phyloP scores from a whole-genome alignment of 1,140 invertebrate species.

The Danaus plexippus region DNA sequence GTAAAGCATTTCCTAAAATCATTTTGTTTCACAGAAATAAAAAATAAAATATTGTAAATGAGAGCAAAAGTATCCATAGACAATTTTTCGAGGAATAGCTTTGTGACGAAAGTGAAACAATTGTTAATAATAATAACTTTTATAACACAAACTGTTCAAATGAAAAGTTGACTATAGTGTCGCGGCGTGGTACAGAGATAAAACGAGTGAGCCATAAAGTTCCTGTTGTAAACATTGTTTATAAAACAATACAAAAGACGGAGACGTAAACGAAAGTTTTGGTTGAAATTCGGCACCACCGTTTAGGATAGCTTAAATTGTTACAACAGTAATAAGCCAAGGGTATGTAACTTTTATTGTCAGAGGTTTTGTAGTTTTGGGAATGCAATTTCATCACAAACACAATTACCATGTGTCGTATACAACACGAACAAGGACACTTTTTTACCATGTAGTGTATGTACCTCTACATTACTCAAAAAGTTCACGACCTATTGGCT shows the following conservation, averaged over 20 bases:
- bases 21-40: conserved; percentile 28
- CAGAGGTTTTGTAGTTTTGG: conserved; percentile 46
- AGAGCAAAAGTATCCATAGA: conserved; percentile 37
- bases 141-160: conserved; percentile 47
- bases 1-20: conserved; percentile 33
- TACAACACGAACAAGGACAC: conserved; percentile 16
- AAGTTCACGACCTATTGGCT: conserved; percentile 14
- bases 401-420: conserved; percentile 36
- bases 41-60: conserved; percentile 26
- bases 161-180: conserved; percentile 44
- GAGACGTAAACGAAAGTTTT: conserved; percentile 59
- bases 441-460: conserved; percentile 14
- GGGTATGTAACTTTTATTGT: conserved; percentile 63
- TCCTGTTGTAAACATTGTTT: conserved; percentile 65
- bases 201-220: conserved; percentile 62
- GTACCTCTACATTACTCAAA: conserved; percentile 20
- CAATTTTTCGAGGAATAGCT: conserved; percentile 27
- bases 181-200: conserved; percentile 39
- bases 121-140: conserved; percentile 36
- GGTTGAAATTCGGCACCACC: conserved; percentile 51
- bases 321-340: conserved; percentile 61
- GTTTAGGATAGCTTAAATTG: conserved; percentile 67
- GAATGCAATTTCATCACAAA: conserved; percentile 43
- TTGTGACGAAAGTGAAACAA: conserved; percentile 43
- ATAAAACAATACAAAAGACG: conserved; percentile 60